Percentiles rank a stretch among this genome's conserved stretches.
phyloP scores from a whole-genome alignment of 2,113 vertebrate genomes.

The Tragelaphus imberbis region DNA sequence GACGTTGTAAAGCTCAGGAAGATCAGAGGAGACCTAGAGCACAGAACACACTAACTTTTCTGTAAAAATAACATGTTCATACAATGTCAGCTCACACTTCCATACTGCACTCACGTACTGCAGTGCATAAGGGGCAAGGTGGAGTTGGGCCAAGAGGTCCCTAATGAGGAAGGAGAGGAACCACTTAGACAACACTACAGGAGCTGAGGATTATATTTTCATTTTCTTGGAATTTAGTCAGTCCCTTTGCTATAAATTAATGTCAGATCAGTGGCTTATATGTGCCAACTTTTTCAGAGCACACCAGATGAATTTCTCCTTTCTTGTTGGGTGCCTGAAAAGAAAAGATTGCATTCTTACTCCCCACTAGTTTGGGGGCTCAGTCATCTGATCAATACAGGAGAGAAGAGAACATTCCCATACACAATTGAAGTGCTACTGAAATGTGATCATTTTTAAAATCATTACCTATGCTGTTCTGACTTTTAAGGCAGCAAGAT shows the following conservation, averaged over 20 bases:
- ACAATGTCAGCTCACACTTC: background rate
- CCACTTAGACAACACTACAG: background rate
- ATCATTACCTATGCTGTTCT: background rate
- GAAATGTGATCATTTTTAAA: background rate
- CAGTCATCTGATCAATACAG: background rate
- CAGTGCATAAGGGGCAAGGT: background rate
- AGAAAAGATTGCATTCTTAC: background rate
- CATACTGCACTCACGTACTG: too few relatives aligned
- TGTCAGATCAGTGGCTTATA: background rate
- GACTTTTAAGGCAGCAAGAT: background rate
- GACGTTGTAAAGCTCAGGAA: background rate
- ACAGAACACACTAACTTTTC: background rate
- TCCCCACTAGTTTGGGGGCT: background rate
- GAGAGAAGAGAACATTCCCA: background rate
- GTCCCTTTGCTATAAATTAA: background rate
- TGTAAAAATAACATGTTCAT: background rate
- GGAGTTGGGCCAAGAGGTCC: background rate
- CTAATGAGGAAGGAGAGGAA: background rate
- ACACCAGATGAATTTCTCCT: background rate
- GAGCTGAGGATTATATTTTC: background rate
- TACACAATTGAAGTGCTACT: background rate
- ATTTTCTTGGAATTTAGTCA: background rate
- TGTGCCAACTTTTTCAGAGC: background rate
- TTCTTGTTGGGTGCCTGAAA: background rate
- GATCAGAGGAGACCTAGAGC: background rate